These are phyloP conservation scores for Speoplatyrhinus poulsoni DNA, from an alignment of 2,113 vertebrate genomes.

Conservation along the genomic window DNA sequence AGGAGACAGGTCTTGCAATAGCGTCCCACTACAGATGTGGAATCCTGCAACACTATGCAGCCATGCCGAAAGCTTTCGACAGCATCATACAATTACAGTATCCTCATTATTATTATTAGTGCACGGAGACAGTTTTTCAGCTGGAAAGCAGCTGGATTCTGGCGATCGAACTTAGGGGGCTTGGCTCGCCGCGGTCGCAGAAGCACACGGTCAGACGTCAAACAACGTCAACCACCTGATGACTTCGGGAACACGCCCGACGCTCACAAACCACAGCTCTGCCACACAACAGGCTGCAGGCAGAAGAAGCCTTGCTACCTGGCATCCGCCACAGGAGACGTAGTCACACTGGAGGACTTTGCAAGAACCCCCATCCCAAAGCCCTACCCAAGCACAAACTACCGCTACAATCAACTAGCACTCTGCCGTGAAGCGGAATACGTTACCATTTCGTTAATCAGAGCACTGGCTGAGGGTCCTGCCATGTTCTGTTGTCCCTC, in stretches of 20 bases:
- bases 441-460: slow-evolving; percentile 99
- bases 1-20: slow-evolving; percentile 79
- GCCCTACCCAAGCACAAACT: slow-evolving; percentile 17
- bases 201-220: slow-evolving; percentile 1
- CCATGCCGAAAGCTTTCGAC: slow-evolving; percentile 21
- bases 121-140: slow-evolving; percentile 65
- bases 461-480: slow-evolving; percentile 77
- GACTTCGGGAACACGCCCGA: background rate
- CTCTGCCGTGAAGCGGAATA: slow-evolving; percentile 81
- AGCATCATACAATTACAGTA: slow-evolving; percentile 23
- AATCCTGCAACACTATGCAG: slow-evolving; percentile 22
- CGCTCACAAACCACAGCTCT: no score
- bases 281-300: no score
- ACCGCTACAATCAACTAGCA: slow-evolving; percentile 28
- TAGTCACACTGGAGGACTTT: background rate
- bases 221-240: slow-evolving; percentile 26
- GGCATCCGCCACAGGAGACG: no score
- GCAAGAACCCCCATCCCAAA: slow-evolving; percentile 12
- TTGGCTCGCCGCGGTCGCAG: slow-evolving; percentile 26
- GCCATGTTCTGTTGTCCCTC: slow-evolving; percentile 90
- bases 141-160: slow-evolving; percentile 10
- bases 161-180: slow-evolving; percentile 50
- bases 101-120: slow-evolving; percentile 59
- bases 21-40: slow-evolving; percentile 37
- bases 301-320: no score